Conservation (phyloP, 2,113 vertebrate genomes). For the Spea multiplicata region DNA sequence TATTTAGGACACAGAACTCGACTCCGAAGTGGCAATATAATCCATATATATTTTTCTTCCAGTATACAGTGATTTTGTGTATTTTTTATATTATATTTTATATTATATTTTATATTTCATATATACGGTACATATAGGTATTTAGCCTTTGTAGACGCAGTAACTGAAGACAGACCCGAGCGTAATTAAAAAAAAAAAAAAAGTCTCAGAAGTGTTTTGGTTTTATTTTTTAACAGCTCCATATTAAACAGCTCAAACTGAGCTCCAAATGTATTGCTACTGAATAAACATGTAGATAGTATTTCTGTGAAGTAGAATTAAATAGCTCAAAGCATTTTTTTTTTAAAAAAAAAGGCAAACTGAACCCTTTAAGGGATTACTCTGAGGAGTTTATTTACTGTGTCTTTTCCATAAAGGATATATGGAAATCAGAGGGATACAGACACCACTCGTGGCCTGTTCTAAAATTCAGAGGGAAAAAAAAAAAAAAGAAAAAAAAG, state of each 20-base stretch:
- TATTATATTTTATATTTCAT: no score
- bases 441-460: slow-evolving; percentile 89
- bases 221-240: slow-evolving; percentile 58
- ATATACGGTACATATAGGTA: neutral
- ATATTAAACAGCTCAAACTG: slow-evolving; percentile 71
- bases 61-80: no score
- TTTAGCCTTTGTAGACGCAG: slow-evolving; percentile 31
- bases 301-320: slow-evolving; percentile 94
- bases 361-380: slow-evolving; percentile 91
- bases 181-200: slow-evolving; percentile 37
- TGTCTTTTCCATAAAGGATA: slow-evolving; percentile 89
- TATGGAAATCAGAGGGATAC: slow-evolving; percentile 96
- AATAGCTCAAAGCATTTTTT: slow-evolving; percentile 93
- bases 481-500: no score
- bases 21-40: no score
- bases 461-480: slow-evolving; percentile 86
- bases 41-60: no score
- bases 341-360: slow-evolving; percentile 72
- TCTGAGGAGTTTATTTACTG: slow-evolving; percentile 93
- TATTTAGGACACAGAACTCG: no score
- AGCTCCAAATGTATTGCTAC: slow-evolving; percentile 69
- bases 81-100: no score
- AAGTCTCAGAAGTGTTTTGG: slow-evolving; percentile 63
- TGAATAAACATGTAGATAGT: slow-evolving; percentile 88
- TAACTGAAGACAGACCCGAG: slow-evolving; percentile 39